phyloP scores from a whole-genome alignment of 2,888 invertebrate genomes.

The Clivina fossor region DNA sequence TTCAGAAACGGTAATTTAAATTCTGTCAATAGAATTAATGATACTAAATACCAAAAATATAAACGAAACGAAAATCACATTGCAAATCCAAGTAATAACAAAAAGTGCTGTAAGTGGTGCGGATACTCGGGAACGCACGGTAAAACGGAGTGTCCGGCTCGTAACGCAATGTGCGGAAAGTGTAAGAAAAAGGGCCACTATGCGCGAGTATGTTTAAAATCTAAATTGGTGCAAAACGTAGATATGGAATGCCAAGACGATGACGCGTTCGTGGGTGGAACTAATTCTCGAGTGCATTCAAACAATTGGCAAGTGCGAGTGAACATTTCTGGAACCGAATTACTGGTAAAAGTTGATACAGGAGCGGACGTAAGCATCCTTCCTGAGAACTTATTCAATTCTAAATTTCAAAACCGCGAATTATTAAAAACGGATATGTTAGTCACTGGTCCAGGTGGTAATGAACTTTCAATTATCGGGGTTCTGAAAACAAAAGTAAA shows the following conservation, averaged over 20 bases:
- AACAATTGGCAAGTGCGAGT: not conserved
- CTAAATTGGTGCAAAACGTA: not conserved
- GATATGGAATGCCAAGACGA: not conserved
- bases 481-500: constrained; percentile 3
- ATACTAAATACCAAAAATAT: not conserved
- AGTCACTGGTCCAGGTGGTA: constrained; percentile 22
- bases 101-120: constrained; percentile 11
- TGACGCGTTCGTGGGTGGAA: not conserved
- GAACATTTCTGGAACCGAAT: not conserved
- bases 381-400: constrained; percentile 1
- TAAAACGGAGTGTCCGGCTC: constrained; percentile 23
- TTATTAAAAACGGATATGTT: not conserved
- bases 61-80: not conserved
- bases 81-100: not conserved
- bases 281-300: not conserved
- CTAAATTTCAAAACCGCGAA: constrained; percentile 7
- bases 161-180: constrained; percentile 24
- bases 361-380: constrained; percentile 24
- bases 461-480: constrained; percentile 7
- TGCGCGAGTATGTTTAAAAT: constrained; percentile 15
- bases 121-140: constrained; percentile 1
- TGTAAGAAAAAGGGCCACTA: constrained; percentile 23
- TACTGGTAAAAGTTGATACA: constrained; percentile 19
- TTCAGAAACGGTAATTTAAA: too few relatives aligned
- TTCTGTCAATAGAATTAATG: too few relatives aligned